Evolutionary conservation across 1,140 invertebrate genomes (phyloP), one percentile per base, ranked within the genome.

Genomic region (Atta colombica): DNA sequence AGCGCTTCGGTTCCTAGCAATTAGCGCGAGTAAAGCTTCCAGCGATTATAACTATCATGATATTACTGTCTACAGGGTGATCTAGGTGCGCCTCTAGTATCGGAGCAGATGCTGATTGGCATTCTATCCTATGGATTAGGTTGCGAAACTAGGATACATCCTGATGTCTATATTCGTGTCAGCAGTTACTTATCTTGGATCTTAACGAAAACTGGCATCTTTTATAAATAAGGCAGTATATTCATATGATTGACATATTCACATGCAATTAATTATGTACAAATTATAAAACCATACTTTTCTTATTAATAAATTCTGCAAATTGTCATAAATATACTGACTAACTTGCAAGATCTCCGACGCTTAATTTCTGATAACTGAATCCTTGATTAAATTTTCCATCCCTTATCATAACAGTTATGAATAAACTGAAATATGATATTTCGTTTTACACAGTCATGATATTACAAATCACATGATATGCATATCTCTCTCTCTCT

Each of bases 141-240:
- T 18, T 98, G 98, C 92, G 97, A 96, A 6, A 94, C 96, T 82
- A 95, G 96, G 1, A 92, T 93, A 10, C 96, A 96, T 91, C 97
- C 97, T 0, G 97, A 97, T 8, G 97, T 98, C 72, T 98, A 97
- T 92, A 96, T 96, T 2, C 96, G 97, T 58, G 96, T 98, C 49
- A 92, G 96, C 5, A 95, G 95, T 81, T 97, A 97, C 91, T 94
- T 96, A 35, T 89, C 95, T 61, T 98, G 97, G 97, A 90, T 90
- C 71, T 81, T 75, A 28, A 35, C 18, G 28, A 86, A 88, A 61
- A 72, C 86, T 6, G 86, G 66, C n/a, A 63, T 90, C 60, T 58
- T n/a, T 35, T 77, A 68, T 28, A 39, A 74, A 35, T 82, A 1
- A 71, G 0, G 1, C 25, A 8, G 12, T 25, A 14, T 14, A 49